These are phyloP conservation scores for Vulpes vulpes DNA, from an alignment of 2,113 vertebrate species.

Conservation along the genomic window DNA sequence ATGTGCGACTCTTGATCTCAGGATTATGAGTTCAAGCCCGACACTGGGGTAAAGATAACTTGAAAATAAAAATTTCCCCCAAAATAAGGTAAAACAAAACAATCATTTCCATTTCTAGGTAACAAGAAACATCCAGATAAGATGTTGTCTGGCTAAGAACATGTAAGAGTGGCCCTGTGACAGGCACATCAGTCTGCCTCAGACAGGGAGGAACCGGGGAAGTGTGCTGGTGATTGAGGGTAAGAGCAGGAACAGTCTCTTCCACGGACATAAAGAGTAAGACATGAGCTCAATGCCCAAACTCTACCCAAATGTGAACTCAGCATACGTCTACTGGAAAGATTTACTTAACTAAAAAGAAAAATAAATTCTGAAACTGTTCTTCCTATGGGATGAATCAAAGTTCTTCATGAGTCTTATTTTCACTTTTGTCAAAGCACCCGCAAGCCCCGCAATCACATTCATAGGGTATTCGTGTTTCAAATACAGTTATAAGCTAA, in stretches of 20 bases:
- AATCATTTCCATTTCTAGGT: background rate
- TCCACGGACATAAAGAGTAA: background rate
- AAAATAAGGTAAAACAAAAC: background rate
- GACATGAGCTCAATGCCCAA: background rate
- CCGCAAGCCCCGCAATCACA: background rate
- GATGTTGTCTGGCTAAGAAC: background rate
- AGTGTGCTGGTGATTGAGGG: background rate
- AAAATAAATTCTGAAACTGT: background rate
- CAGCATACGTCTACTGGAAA: background rate
- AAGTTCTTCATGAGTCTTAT: background rate
- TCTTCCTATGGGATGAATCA: background rate
- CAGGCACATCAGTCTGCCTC: too few relatives aligned
- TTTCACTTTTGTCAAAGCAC: background rate
- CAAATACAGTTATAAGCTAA: background rate
- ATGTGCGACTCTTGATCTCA: background rate
- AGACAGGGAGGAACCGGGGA: background rate
- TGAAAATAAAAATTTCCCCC: background rate
- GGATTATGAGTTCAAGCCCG: background rate
- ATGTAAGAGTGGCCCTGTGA: background rate
- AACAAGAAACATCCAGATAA: too few relatives aligned
- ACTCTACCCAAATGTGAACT: background rate
- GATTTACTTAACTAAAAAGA: background rate
- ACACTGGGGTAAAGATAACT: background rate
- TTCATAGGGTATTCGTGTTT: background rate
- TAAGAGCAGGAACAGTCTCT: background rate